A percentile compares a stretch with the other conserved stretches of the same genome.
phyloP scores from a whole-genome alignment of 2,113 vertebrate species.

The Catharus fuscescens region DNA sequence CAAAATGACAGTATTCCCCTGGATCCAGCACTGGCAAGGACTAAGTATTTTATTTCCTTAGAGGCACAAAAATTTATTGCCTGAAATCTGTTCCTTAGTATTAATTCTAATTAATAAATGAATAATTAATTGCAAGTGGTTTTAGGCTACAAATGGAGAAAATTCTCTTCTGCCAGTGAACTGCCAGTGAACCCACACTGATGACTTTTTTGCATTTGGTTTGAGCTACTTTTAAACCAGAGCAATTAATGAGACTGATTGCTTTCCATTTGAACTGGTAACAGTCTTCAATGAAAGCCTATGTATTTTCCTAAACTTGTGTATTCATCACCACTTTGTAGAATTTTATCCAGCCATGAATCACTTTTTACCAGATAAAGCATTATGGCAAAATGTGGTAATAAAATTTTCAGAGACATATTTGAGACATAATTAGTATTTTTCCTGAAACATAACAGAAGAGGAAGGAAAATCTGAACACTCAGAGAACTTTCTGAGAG shows the following conservation, averaged over 20 bases:
- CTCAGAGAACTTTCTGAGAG: neutral
- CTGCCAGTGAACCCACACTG: neutral
- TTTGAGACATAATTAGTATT: neutral
- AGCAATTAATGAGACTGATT: conserved; percentile 31
- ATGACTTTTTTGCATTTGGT: conserved; percentile 16
- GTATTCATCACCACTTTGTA: neutral
- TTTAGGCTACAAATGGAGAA: conserved; percentile 13
- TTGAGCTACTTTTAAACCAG: conserved; percentile 15
- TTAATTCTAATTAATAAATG: conserved; percentile 36
- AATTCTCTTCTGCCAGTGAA: neutral
- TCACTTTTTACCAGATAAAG: neutral
- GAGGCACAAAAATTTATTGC: neutral
- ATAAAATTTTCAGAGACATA: neutral
- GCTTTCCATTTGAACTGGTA: neutral
- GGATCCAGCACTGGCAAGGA: neutral
- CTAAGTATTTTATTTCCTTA: neutral
- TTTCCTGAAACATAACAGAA: neutral
- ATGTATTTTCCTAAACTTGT: neutral
- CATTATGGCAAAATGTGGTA: neutral
- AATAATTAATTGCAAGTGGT: neutral
- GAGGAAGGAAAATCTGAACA: neutral
- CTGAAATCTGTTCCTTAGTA: neutral
- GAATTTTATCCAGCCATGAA: neutral
- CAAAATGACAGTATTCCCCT: neutral
- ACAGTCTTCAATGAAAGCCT: conserved; percentile 7